Percentiles rank a stretch among this genome's conserved stretches.
Conservation (phyloP, 2,113 vertebrate species). For the Onychostruthus taczanowskii region DNA sequence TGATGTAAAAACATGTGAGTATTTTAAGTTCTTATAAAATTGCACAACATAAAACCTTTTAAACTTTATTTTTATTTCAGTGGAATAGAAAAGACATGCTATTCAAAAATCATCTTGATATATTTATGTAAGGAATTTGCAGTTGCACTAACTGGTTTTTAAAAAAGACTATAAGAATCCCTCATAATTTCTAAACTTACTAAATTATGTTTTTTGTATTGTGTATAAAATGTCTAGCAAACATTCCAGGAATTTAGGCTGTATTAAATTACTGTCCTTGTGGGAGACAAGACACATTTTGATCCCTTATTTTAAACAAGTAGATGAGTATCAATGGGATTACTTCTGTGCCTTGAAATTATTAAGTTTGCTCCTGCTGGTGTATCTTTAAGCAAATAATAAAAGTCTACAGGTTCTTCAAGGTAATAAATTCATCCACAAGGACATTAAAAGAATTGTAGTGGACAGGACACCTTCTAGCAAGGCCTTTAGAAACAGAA, state of each 20-base stretch:
- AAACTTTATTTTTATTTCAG: not conserved
- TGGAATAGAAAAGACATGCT: not conserved
- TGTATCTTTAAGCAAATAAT: not conserved
- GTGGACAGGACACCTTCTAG: not conserved
- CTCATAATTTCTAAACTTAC: not conserved
- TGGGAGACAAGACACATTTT: not conserved
- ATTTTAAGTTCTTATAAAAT: not conserved
- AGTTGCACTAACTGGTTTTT: not conserved
- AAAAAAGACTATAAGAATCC: not conserved
- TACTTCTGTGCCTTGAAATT: not conserved
- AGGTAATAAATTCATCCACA: not conserved
- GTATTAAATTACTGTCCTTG: not conserved
- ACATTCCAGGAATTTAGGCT: not conserved
- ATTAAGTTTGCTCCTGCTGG: not conserved
- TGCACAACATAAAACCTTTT: not conserved
- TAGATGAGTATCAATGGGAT: not conserved
- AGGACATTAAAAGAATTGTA: not conserved
- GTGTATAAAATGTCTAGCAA: not conserved
- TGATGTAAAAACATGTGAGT: slow-evolving; percentile 82
- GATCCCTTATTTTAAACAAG: not conserved
- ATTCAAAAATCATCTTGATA: not conserved
- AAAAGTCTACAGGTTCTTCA: not conserved
- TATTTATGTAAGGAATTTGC: not conserved
- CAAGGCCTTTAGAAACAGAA: not conserved
- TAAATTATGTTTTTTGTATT: not conserved